A percentile compares a stretch with the other conserved stretches of the same genome.
These are phyloP conservation scores for Chlorops oryzae DNA, from an alignment of 1,140 invertebrate genomes.

Conservation along the genomic window DNA sequence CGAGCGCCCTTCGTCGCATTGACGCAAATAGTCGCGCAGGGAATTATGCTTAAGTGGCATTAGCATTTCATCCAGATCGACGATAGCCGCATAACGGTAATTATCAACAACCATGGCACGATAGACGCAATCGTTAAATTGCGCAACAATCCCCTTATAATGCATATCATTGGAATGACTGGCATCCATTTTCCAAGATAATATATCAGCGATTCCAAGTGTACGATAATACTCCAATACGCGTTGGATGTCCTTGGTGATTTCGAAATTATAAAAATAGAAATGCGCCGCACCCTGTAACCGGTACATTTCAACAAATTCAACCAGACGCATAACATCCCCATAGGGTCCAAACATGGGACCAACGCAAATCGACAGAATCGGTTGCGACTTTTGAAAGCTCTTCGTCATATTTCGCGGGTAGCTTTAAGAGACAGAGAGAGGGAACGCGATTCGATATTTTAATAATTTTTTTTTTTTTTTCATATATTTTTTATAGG, in stretches of 20 bases:
- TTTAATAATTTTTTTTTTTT: background rate
- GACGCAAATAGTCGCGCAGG: slow-evolving; percentile 35
- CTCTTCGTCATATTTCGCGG: slow-evolving; percentile 33
- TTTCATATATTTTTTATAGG: background rate
- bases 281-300: slow-evolving; percentile 60
- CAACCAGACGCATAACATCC: slow-evolving; percentile 52
- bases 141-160: slow-evolving; percentile 57
- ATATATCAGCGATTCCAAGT: slow-evolving; percentile 49
- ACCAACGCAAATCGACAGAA: slow-evolving; percentile 59
- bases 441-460: background rate
- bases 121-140: slow-evolving; percentile 61
- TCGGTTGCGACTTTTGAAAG: slow-evolving; percentile 26
- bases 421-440: slow-evolving; percentile 21
- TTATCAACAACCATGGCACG: slow-evolving; percentile 45
- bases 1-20: slow-evolving; percentile 40
- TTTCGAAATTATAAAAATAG: slow-evolving; percentile 60
- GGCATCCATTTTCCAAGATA: slow-evolving; percentile 57
- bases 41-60: slow-evolving; percentile 52
- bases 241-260: slow-evolving; percentile 49
- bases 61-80: slow-evolving; percentile 60
- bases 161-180: slow-evolving; percentile 47
- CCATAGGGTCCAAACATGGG: slow-evolving; percentile 61
- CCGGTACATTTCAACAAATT: slow-evolving; percentile 62
- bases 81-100: slow-evolving; percentile 52
- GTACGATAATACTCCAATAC: slow-evolving; percentile 52